Conservation (phyloP, 2,888 invertebrate genomes). For the Eupithecia inturbata region DNA sequence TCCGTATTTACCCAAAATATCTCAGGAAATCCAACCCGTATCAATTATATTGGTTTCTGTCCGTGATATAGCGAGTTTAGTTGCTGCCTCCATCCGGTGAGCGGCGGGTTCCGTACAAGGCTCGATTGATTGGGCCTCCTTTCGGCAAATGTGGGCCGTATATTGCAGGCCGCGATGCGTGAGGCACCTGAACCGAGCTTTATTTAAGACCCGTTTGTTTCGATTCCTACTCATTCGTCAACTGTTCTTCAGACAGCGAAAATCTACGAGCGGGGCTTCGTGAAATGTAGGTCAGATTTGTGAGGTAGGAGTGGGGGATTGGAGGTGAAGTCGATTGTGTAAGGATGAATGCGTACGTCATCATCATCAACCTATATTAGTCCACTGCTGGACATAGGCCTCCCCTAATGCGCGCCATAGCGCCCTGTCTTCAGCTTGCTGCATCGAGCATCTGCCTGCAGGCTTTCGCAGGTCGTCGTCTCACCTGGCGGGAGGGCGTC, state of each 20-base stretch:
- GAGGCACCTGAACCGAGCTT: constrained; percentile 20
- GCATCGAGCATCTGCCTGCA: no score
- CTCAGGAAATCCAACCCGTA: not conserved
- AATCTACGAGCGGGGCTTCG: not conserved
- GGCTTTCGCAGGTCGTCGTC: no score
- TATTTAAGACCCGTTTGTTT: constrained; percentile 17
- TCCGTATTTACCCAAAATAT: not conserved
- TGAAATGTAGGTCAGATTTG: constrained; percentile 8
- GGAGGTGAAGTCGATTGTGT: not conserved
- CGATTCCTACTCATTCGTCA: constrained; percentile 6
- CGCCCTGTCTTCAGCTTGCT: no score
- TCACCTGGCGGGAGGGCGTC: no score
- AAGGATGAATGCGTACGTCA: not conserved
- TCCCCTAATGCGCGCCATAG: no score
- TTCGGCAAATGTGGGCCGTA: constrained; percentile 19
- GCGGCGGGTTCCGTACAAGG: constrained; percentile 13
- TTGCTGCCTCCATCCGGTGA: not conserved
- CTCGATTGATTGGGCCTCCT: constrained; percentile 21
- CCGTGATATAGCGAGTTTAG: constrained; percentile 4
- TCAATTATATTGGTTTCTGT: constrained; percentile 4
- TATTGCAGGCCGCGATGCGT: constrained; percentile 17
- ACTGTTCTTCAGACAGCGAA: constrained; percentile 4
- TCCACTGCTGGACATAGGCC: no score
- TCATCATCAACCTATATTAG: no score
- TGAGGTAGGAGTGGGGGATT: not conserved